These are phyloP conservation scores for Stichodactyla mertensii DNA, from an alignment of 64 coral and sea anemone genomes.

Conservation along the genomic window DNA sequence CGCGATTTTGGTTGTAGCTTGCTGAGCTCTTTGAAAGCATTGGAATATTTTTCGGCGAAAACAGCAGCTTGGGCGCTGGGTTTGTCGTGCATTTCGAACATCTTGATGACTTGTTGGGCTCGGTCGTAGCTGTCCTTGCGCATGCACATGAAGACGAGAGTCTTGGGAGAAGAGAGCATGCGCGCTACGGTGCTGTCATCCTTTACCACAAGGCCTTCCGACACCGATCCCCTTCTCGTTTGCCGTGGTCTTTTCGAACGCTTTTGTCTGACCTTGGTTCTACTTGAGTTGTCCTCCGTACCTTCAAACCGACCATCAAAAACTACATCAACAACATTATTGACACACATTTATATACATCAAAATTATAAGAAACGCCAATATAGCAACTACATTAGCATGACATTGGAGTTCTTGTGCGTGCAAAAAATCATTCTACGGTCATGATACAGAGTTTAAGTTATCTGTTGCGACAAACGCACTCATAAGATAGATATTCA, in stretches of 20 bases:
- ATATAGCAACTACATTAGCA: no score
- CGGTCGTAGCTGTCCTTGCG: slow-evolving; percentile 88
- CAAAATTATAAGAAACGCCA: no score
- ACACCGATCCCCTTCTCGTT: slow-evolving; percentile 30
- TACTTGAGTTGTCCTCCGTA: slow-evolving; percentile 30
- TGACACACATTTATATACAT: no score
- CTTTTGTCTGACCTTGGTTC: slow-evolving; percentile 12
- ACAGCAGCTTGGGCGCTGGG: slow-evolving; percentile 65
- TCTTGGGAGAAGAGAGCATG: slow-evolving; percentile 91
- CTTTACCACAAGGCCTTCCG: slow-evolving; percentile 42
- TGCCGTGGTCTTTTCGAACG: slow-evolving; percentile 16
- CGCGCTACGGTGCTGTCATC: slow-evolving; percentile 77
- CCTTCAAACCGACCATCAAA: neutral
- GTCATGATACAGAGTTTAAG: no score
- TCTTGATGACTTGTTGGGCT: slow-evolving; percentile 87
- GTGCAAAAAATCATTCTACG: no score
- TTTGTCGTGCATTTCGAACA: slow-evolving; percentile 74
- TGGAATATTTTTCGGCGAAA: slow-evolving; percentile 80
- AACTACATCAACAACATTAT: neutral
- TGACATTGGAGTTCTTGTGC: no score
- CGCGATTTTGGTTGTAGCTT: slow-evolving; percentile 73
- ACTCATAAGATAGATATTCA: no score
- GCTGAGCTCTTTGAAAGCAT: slow-evolving; percentile 40
- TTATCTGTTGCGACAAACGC: no score
- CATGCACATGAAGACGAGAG: slow-evolving; percentile 94